Conservation (phyloP, 2,888 invertebrate genomes). For the Xestobium rufovillosum region DNA sequence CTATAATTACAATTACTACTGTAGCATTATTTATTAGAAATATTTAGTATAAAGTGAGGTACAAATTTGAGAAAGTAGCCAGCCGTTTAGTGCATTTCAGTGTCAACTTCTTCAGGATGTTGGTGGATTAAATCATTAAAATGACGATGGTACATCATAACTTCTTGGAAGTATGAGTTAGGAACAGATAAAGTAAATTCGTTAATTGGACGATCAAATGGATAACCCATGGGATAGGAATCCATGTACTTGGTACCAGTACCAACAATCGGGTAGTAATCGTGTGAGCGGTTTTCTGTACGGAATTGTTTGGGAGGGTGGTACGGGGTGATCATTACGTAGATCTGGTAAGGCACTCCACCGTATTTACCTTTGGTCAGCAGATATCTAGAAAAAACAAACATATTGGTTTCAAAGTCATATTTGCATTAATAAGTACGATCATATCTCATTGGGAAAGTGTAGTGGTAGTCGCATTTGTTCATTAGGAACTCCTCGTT, state of each 20-base stretch:
- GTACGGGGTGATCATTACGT: slow-evolving; percentile 44
- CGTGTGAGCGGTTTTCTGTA: slow-evolving; percentile 29
- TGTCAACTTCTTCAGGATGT: no score
- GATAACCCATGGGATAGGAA: slow-evolving; percentile 9
- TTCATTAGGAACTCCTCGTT: slow-evolving; percentile 48
- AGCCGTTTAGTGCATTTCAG: no score
- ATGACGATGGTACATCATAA: slow-evolving; percentile 7
- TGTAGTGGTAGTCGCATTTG: slow-evolving; percentile 52
- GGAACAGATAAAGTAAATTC: slow-evolving; percentile 8
- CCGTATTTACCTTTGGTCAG: slow-evolving; percentile 61
- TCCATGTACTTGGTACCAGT: slow-evolving; percentile 6
- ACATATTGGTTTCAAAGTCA: no score
- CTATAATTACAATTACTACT: no score
- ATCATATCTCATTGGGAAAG: slow-evolving; percentile 59
- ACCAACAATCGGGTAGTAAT: slow-evolving; percentile 8
- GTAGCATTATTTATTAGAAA: no score
- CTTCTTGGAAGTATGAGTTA: slow-evolving; percentile 9
- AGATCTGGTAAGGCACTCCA: slow-evolving; percentile 53
- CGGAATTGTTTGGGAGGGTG: slow-evolving; percentile 41
- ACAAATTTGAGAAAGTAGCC: no score
- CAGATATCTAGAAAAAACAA: slow-evolving; percentile 44
- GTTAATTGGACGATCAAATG: slow-evolving; percentile 8
- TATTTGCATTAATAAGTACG: no score
- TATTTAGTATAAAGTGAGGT: no score
- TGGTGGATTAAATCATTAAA: no score